Base-by-base conservation (phyloP, 1,140 invertebrate genomes). In the Nilaparvata lugens region DNA sequence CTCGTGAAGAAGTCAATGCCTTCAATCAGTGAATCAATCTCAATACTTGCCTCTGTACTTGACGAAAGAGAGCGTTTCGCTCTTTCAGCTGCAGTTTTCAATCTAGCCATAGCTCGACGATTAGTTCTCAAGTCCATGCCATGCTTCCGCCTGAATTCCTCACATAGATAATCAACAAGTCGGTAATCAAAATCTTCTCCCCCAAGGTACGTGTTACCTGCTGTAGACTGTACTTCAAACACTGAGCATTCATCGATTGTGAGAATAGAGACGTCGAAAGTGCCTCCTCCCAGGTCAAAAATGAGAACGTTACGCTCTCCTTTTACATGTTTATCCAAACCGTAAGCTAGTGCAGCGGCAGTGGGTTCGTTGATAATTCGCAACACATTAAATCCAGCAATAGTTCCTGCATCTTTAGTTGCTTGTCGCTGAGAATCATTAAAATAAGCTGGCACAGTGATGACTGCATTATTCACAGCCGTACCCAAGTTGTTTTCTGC, bases 111-210 rank as follows among this genome's bases (percentile, higher is more conserved):
- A 7, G 95, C 93, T 62, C 95, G 81, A 71, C 95, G 93, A 78
- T 97, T 97, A 52, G 80, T 76, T 19, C 84, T 84, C 28, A 98
- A 77, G 66, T 98, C 96, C 71, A 96, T 96, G 74, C 95, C 96
- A 82, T 95, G 89, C 73, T 98, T 98, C 56, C 94, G 81, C 78
- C 97, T 97, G 82, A 98, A 98, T 74, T 97, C 94, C 72, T 95
- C 86, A 1, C 94, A 88, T 68, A 98, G 97, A 76, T 97, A 92
- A 70, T 91, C 93, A 19, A 98, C 94, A 85, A 98, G 89, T 45
- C 94, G 80, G 73, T 94, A 91, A 73, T 97, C 94, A 70, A 98
- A 98, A 77, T 98, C 96, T 79, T 98, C 95, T 64, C 96, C 96
- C 71, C 96, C 96, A 74, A 98, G 82, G 74, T 98, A 95, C 65